Conservation (phyloP, 2,113 vertebrate genomes). For the Ancistrus triradiatus region DNA sequence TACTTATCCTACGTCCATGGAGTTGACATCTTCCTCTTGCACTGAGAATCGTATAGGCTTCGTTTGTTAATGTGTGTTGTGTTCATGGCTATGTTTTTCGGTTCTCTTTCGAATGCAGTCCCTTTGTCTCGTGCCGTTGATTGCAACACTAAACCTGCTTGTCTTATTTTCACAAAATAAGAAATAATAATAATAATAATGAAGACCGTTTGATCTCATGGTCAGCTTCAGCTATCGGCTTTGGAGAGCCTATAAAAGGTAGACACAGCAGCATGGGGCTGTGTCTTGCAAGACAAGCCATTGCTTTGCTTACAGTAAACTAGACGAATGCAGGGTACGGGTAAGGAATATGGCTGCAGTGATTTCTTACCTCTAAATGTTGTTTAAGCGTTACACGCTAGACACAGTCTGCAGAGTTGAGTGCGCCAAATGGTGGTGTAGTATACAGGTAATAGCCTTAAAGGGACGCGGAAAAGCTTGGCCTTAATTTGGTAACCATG, state of each 20-base stretch:
- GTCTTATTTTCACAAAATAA: not conserved
- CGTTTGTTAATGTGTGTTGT: conserved; percentile 28
- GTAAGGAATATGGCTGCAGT: not conserved
- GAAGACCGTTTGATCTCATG: not conserved
- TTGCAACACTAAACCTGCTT: conserved; percentile 19
- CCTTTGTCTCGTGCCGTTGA: conserved; percentile 7
- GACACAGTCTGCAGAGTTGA: too few relatives aligned
- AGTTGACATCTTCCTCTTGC: conserved; percentile 26
- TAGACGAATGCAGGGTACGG: not conserved
- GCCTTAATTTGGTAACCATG: not conserved
- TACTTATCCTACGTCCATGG: conserved; percentile 18
- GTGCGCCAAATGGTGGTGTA: not conserved
- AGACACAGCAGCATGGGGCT: not conserved
- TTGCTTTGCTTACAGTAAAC: conserved; percentile 15
- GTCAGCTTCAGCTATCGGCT: not conserved
- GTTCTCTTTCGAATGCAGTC: conserved; percentile 10
- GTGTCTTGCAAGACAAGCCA: not conserved
- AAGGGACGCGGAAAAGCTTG: too few relatives aligned
- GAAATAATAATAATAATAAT: too few relatives aligned
- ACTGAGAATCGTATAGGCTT: conserved; percentile 42
- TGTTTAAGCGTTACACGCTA: too few relatives aligned
- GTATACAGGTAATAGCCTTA: conserved; percentile 1
- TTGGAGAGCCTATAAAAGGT: not conserved
- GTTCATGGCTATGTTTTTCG: not conserved
- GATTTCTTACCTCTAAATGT: too few relatives aligned